Evolutionary conservation across 2,888 invertebrate species (phyloP), one percentile per base, ranked within the genome.

Genomic region (Meteorus cinctellus): DNA sequence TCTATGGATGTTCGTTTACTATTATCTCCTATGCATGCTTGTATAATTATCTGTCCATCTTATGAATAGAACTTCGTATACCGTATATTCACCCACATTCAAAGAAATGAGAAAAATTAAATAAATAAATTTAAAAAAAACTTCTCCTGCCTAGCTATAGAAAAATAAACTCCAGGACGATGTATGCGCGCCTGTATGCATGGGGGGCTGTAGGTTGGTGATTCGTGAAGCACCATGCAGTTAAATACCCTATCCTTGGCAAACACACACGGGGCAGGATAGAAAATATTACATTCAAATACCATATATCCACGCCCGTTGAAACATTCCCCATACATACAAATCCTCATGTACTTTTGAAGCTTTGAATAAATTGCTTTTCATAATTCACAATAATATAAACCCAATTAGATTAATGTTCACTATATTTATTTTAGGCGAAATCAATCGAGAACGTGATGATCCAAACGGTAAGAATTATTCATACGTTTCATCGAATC

Each of bases 401-500:
- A 4, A 48, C 4, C 14, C 3, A n/a, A 48, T n/a, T 75, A 36
- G 60, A 82, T 81, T 83, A 81, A 83, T 82, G n/a, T 77, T 70
- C 65, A 55, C 63, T 81, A 55, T 75, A 72, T 77, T 80, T 80
- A 86, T 90, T 88, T 71, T 89, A 91, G 91, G 91, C 90, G 91
- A 91, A 82, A 89, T 89, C 81, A 90, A 87, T 81, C 89, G 90
- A 72, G 91, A 91, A 81, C 89, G 90, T 84, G 91, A 91, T 77
- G 91, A 91, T 83, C 87, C 89, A 77, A 89, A 87, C 83, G 91
- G 91, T 90, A 83, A 87, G 70, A 29, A 31, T 71, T 71, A 63
- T 34, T 31, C 29, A 55, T 62, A 24, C 41, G 5, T 70, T 66
- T 55, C 6, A 29, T 19, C 14, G 12, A 67, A 27, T 24, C 12